These are phyloP conservation scores for Rhinella marina DNA, from an alignment of 2,797 vertebrate species.

Conservation along the genomic window DNA sequence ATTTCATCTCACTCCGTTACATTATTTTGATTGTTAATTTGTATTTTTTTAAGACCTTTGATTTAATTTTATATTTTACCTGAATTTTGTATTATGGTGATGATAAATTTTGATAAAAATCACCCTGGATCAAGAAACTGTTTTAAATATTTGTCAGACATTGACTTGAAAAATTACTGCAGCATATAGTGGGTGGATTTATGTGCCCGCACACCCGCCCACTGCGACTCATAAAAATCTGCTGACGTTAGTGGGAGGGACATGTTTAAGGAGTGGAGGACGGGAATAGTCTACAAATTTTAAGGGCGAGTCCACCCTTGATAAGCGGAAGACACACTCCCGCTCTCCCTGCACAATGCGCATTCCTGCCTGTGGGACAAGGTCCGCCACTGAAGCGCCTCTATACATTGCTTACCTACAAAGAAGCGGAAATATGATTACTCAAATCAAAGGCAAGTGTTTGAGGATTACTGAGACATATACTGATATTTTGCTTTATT, in stretches of 20 bases:
- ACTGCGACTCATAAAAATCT: conserved; percentile 44
- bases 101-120: neutral
- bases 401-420: neutral
- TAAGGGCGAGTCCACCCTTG: conserved; percentile 38
- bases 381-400: conserved; percentile 1
- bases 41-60: neutral
- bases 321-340: conserved; percentile 37
- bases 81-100: neutral
- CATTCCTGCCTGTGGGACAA: neutral
- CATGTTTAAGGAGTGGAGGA: neutral
- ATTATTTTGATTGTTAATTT: no score
- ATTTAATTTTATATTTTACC: neutral
- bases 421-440: neutral
- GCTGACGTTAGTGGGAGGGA: conserved; percentile 52
- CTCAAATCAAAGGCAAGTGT: conserved; percentile 40
- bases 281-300: conserved; percentile 22
- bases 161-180: conserved; percentile 12
- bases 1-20: no score
- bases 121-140: neutral
- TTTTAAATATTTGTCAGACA: neutral
- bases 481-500: neutral
- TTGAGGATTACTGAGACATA: neutral
- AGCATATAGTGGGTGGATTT: conserved; percentile 34
- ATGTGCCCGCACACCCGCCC: conserved; percentile 48
- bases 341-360: conserved; percentile 18